Base-by-base conservation (phyloP, 2,113 vertebrate genomes). In the Calypte anna region DNA sequence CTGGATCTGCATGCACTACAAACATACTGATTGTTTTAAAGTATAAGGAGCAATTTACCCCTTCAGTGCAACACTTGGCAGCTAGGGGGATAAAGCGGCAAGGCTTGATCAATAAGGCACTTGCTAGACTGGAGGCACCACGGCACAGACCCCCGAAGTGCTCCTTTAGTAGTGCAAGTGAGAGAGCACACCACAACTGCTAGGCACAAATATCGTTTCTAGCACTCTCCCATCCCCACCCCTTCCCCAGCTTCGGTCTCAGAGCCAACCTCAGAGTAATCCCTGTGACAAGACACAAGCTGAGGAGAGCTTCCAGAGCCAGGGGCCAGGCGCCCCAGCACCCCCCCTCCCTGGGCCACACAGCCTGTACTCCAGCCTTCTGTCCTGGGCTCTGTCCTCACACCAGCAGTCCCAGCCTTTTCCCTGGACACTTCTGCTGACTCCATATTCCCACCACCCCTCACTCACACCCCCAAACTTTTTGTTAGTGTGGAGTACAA, bases 81-180 rank as follows among this genome's bases (percentile, higher is more conserved):
- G 91, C 91, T 83, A 38, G 28, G 57, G 91, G 86, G 92, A 89
- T 68, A 43, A 82, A 93, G 75, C 44, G 75, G 92, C 94, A 96
- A 61, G 68, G 30, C 67, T 73, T 88, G 92, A 97, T 96, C 96
- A 91, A 96, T 91, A 96, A 90, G 75, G 76, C 0, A 1, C 69
- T 93, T 73, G 38, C 76, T 25, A 69, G 93, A 88, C 31, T 48
- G 86, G 53, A 86, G 66, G 88, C 82, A 95, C 61, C 18, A 3
- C 86, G 58, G 44, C 84, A 75, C 54, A 78, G 84, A 77, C 59
- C 94, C 88, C 88, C 44, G 33, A 48, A 66, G 75, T 22, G 15
- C 64, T 82, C 48, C 82, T 90, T 93, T 43, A 76, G 82, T 67
- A 78, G 43, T n/a, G 21, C 82, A 23, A 14, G 70, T 2, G 8